Evolutionary conservation across 2,113 vertebrate genomes (phyloP).

Genomic region (Pantherophis guttatus): DNA sequence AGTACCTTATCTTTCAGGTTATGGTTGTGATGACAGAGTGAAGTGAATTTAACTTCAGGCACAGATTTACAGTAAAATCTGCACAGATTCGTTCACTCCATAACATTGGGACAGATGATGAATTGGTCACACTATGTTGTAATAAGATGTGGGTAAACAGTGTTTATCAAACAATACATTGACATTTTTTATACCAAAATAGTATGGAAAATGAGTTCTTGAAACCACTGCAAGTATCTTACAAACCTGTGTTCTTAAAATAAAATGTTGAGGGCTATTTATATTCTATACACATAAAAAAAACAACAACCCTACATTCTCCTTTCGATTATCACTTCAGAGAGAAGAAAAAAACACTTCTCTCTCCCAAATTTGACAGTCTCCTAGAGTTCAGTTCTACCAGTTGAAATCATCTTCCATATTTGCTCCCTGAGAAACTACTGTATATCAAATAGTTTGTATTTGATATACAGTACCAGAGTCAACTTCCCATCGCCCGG

Average conservation of each 20-base stretch:
- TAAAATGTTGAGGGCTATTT: background rate
- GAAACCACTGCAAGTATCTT: background rate
- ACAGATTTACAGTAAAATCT: background rate
- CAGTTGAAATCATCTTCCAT: background rate
- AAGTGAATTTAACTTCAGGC: background rate
- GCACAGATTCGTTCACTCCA: background rate
- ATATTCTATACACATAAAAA: background rate
- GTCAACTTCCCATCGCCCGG: too few relatives aligned
- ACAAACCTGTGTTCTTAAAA: background rate
- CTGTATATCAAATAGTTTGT: background rate
- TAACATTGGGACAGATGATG: background rate
- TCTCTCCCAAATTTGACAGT: background rate
- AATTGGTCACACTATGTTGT: background rate
- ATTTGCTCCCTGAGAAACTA: background rate
- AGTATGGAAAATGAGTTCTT: background rate
- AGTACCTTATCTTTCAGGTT: background rate
- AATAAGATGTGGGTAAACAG: background rate
- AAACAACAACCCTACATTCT: background rate
- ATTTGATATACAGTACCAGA: too few relatives aligned
- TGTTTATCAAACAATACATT: background rate
- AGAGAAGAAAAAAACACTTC: background rate
- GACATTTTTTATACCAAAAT: background rate
- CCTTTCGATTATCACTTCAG: background rate
- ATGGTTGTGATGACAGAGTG: background rate
- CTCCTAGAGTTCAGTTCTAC: background rate